These are phyloP conservation scores for Drosophila guanche DNA, from an alignment of 1,140 invertebrate species.

Conservation along the genomic window DNA sequence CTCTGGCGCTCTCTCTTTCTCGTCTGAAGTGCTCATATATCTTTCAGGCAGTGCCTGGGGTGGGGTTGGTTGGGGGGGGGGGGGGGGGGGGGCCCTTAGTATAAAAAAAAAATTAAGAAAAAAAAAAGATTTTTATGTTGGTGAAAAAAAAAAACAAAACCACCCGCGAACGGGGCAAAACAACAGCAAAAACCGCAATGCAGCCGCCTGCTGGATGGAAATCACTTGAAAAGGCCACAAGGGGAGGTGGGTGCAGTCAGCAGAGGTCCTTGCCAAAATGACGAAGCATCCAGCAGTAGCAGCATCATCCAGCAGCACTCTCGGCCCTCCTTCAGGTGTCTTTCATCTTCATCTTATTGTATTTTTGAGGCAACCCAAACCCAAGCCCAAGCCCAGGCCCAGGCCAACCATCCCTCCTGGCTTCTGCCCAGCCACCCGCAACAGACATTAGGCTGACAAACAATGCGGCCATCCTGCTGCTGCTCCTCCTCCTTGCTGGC, in stretches of 20 bases:
- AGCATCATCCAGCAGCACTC: background rate
- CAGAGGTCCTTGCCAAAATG: conserved; percentile 71
- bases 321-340: conserved; percentile 57
- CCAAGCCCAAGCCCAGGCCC: background rate
- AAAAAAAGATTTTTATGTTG: no score
- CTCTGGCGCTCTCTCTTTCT: background rate
- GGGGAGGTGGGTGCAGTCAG: conserved; percentile 2
- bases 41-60: conserved; percentile 50
- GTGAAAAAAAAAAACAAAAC: no score
- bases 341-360: conserved; percentile 80
- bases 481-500: conserved; percentile 2
- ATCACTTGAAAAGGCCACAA: conserved; percentile 65
- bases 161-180: no score
- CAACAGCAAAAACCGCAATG: conserved; percentile 62
- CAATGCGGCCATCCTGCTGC: conserved; percentile 54
- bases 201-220: conserved; percentile 65
- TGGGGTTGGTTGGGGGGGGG: no score
- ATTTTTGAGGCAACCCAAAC: conserved; percentile 51
- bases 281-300: conserved; percentile 50
- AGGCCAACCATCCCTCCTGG: background rate
- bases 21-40: conserved; percentile 70
- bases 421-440: conserved; percentile 19
- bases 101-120: no score
- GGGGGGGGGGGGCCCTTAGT: no score
- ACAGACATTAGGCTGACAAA: conserved; percentile 79